Evolutionary conservation across 2,113 vertebrate species (phyloP), one percentile per base, ranked within the genome.

Genomic region (Sus scrofa): DNA sequence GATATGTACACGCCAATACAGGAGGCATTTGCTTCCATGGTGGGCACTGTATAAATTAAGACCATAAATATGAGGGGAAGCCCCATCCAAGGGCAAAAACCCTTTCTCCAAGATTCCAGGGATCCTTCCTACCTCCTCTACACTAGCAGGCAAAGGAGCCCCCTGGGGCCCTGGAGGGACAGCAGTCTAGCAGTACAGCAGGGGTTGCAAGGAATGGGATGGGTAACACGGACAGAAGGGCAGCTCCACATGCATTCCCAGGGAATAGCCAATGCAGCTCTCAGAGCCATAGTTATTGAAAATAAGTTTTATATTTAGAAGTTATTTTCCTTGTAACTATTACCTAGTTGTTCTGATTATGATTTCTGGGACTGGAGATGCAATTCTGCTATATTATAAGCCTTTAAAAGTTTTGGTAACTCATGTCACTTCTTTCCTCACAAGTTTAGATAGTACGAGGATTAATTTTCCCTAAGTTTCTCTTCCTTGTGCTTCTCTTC

Each of bases 11-110:
- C 81, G 58, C 98, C 97, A 78, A 92, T 71, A 98, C 97, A 97
- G 95, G 96, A 98, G 97, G 98, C 95, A 1, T 83, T 56, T 81
- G 97, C 96, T 96, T 97, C 98, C 97, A 95, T 32, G 89, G 96
- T 44, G 97, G 97, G 94, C 92, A 94, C 97, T 79, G 96, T 98
- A 99, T 99, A 99, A 99, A 99, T 99, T 99, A 99, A 97, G 96
- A 98, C 95, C 98, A 99, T 99, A 99, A 99, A 99, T 99, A 99
- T 30, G 90, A 97, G 97, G 98, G 98, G 18, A 95, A 94, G 94
- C 96, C 98, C 97, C 98, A 98, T 94, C 98, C 95, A 88, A 98
- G 98, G 98, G 98, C 98, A 98, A 98, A 97, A 98, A 98, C 97
- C 98, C 98, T 95, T 86, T 96, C 97, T 97, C 98, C 96, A 88